Conservation (phyloP, 2,888 invertebrate species). For the Machimus atricapillus region DNA sequence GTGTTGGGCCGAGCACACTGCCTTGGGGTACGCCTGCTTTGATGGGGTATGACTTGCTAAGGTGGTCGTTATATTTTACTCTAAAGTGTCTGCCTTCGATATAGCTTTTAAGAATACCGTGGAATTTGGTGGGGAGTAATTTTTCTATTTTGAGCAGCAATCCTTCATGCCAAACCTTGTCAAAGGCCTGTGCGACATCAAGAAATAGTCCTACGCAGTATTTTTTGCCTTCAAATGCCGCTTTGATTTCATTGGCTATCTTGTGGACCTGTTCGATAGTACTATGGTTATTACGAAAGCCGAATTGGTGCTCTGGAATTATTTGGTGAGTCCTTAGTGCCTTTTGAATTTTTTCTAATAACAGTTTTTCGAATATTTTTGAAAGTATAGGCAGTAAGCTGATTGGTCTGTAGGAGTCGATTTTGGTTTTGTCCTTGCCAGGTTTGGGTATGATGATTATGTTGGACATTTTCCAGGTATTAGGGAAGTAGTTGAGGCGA, state of each 20-base stretch:
- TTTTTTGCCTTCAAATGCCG: conserved; percentile 37
- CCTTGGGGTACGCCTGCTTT: not conserved
- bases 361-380: not conserved
- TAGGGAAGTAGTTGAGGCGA: not conserved
- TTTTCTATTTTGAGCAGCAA: conserved; percentile 3
- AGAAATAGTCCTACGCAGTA: conserved; percentile 1
- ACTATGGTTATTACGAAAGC: not conserved
- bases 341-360: not conserved
- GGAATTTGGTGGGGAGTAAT: not conserved
- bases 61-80: not conserved
- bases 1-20: not conserved
- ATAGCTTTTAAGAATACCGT: not conserved
- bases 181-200: not conserved
- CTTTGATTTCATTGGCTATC: conserved; percentile 14
- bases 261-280: not conserved
- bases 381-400: not conserved
- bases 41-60: not conserved
- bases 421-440: not conserved
- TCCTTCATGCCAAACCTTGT: not conserved
- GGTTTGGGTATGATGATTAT: not conserved
- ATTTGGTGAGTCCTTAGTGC: not conserved
- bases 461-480: not conserved
- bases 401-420: not conserved
- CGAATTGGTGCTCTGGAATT: not conserved
- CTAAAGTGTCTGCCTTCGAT: not conserved